Conservation (phyloP, 2,888 invertebrate genomes). For the Mythimna albipuncta region DNA sequence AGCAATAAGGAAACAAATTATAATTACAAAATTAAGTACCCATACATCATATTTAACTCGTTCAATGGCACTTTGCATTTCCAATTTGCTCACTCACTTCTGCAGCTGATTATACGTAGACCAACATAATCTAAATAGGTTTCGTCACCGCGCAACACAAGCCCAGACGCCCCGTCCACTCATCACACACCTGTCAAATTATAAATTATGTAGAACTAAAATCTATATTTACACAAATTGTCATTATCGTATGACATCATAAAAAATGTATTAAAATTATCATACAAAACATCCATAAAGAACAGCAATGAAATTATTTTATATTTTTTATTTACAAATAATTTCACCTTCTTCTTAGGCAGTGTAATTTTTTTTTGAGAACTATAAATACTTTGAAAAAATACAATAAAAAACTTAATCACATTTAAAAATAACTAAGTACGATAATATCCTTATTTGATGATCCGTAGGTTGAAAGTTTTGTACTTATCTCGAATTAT, state of each 20-base stretch:
- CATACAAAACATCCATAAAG: slow-evolving; percentile 75
- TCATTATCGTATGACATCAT: slow-evolving; percentile 75
- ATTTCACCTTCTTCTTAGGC: slow-evolving; percentile 75
- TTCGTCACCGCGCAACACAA: slow-evolving; percentile 55
- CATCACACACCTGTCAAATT: slow-evolving; percentile 73
- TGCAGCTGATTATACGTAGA: slow-evolving; percentile 74
- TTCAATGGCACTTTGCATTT: slow-evolving; percentile 47
- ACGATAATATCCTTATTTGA: slow-evolving; percentile 65
- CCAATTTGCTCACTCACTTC: slow-evolving; percentile 55
- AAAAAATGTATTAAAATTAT: slow-evolving; percentile 74
- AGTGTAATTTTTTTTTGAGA: slow-evolving; percentile 75
- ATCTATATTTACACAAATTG: slow-evolving; percentile 86
- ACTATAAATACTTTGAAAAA: slow-evolving; percentile 66
- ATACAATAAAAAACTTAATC: slow-evolving; percentile 64
- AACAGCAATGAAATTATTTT: slow-evolving; percentile 70
- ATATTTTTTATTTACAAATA: slow-evolving; percentile 67
- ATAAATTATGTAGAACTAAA: slow-evolving; percentile 80
- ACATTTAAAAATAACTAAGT: slow-evolving; percentile 62
- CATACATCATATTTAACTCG: slow-evolving; percentile 27
- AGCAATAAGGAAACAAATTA: slow-evolving; percentile 58
- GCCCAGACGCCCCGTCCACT: slow-evolving; percentile 66
- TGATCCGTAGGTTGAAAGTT: slow-evolving; percentile 59
- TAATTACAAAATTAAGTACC: slow-evolving; percentile 49
- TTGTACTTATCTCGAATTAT: slow-evolving; percentile 71
- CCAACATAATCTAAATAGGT: slow-evolving; percentile 76